These are phyloP conservation scores for Cryptus armator DNA, from an alignment of 2,888 invertebrate species.

Conservation along the genomic window DNA sequence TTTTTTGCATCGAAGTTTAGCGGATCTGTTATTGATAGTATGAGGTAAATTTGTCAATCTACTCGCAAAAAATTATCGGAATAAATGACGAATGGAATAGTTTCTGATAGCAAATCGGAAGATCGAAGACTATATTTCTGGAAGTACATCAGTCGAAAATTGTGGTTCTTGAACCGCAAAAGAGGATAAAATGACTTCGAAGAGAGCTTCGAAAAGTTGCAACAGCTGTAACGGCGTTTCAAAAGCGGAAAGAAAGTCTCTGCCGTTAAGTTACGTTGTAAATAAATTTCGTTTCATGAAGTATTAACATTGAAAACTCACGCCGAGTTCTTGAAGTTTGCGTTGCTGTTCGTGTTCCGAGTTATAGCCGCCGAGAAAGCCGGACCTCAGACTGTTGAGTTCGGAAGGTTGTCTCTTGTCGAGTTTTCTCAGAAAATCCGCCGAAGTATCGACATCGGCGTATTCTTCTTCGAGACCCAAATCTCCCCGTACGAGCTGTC, in stretches of 20 bases:
- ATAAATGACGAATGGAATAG: too few relatives aligned
- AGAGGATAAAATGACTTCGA: too few relatives aligned
- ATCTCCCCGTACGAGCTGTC: constrained; percentile 55
- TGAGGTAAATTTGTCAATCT: too few relatives aligned
- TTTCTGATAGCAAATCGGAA: too few relatives aligned
- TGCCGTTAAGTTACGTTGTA: not conserved
- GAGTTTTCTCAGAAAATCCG: constrained; percentile 72
- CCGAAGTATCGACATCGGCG: constrained; percentile 56
- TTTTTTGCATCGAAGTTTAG: too few relatives aligned
- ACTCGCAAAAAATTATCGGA: too few relatives aligned
- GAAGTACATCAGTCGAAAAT: too few relatives aligned
- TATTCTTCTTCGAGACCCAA: constrained; percentile 64
- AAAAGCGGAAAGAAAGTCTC: not conserved
- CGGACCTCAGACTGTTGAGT: constrained; percentile 73
- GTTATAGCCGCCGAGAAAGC: constrained; percentile 72
- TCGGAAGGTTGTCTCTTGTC: constrained; percentile 76
- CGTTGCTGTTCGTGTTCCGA: constrained; percentile 72
- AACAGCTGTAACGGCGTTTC: too few relatives aligned
- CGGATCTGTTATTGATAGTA: too few relatives aligned
- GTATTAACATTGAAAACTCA: constrained; percentile 66
- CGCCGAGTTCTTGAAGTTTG: constrained; percentile 75
- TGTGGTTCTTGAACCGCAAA: too few relatives aligned
- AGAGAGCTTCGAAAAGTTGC: too few relatives aligned
- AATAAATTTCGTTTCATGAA: not conserved
- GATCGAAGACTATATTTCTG: too few relatives aligned